Evolutionary conservation across 2,888 invertebrate species (phyloP).

Genomic region (Melanophora roralis): DNA sequence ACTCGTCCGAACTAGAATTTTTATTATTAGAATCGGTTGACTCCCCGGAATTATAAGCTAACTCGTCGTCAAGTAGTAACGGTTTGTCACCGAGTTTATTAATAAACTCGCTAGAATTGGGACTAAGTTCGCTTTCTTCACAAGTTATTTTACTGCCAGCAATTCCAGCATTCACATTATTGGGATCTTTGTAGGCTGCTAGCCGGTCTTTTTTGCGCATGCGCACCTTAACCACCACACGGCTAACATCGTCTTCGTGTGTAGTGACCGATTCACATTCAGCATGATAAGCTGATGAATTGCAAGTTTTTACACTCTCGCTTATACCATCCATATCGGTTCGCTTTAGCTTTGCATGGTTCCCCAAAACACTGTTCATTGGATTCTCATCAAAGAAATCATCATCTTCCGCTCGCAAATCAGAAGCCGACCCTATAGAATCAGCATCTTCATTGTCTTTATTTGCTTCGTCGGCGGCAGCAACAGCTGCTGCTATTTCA

Average conservation of each 20-base stretch:
- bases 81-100: constrained; percentile 88
- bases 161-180: background rate
- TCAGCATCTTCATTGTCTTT: constrained; percentile 80
- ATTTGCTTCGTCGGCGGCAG: constrained; percentile 61
- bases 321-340: constrained; percentile 80
- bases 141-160: constrained; percentile 60
- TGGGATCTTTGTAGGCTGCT: constrained; percentile 57
- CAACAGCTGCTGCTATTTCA: constrained; percentile 63
- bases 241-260: constrained; percentile 80
- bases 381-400: constrained; percentile 77
- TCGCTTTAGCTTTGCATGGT: constrained; percentile 69
- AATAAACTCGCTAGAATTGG: constrained; percentile 80
- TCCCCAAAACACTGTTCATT: constrained; percentile 65
- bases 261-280: constrained; percentile 85
- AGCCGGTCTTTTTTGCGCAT: constrained; percentile 77
- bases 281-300: constrained; percentile 84
- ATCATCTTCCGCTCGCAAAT: constrained; percentile 80
- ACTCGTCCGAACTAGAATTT: constrained; percentile 56
- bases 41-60: constrained; percentile 81
- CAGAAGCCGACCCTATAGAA: constrained; percentile 85
- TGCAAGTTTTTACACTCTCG: constrained; percentile 82
- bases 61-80: constrained; percentile 85
- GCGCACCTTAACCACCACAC: constrained; percentile 78
- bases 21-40: constrained; percentile 63
- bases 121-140: constrained; percentile 79